Evolutionary conservation across 2,888 invertebrate species (phyloP), one percentile per base, ranked within the genome.

Genomic region (Brachyopa scutellaris): DNA sequence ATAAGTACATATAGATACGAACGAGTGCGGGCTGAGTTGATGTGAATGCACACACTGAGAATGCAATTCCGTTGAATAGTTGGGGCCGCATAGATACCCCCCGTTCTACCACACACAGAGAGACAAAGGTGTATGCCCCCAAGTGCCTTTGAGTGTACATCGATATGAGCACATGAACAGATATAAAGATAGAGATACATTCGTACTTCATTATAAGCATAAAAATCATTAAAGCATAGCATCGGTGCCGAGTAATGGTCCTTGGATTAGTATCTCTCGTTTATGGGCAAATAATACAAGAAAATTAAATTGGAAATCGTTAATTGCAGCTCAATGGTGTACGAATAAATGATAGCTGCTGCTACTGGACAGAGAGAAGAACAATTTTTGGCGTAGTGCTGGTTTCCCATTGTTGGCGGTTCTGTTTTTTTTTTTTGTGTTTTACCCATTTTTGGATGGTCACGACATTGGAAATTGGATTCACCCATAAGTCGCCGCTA

Each of bases 251-350:
- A n/a, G n/a, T n/a, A 73, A 53, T 69, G 15, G 74, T 74, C 74
- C 79, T 64, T 69, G 55, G 55, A 74, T 69, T 74, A 57, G 47
- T 62, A 67, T 74, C 73, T 67, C 47, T 31, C n/a, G n/a, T 57
- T 62, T 73, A 69, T 67, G 67, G 33, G 47, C 61, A 67, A 74
- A 80, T 67, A 74, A 74, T 36, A 67, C 38, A 69, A 57, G 55
- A 64, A 69, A 73, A 62, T 67, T 62, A 62, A 80, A 80, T 74
- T 67, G 79, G 42, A 74, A 74, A 80, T 74, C 67, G 62, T 74
- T 80, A 80, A 80, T 80, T 62, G 69, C 73, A 79, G 21, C 38
- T n/a, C n/a, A n/a, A n/a, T n/a, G n/a, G n/a, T n/a, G n/a, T n/a
- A n/a, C n/a, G n/a, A n/a, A n/a, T n/a, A n/a, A n/a, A n/a, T n/a